phyloP scores from a whole-genome alignment of 1,140 invertebrate species.

The Saccostrea glomerata region DNA sequence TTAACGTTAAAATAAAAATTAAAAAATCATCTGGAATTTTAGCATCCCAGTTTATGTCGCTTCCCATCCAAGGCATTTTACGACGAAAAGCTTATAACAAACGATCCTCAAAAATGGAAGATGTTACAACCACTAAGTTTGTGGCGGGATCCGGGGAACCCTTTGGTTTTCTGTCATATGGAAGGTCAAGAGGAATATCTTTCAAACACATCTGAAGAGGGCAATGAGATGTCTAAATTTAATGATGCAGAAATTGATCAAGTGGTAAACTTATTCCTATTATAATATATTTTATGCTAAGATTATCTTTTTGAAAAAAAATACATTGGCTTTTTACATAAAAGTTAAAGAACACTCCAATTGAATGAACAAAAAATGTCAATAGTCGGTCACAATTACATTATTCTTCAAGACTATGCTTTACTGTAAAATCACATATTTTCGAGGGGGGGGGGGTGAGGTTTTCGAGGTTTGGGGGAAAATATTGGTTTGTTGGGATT shows the following conservation, averaged over 20 bases:
- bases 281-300: not conserved
- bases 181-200: slow-evolving; percentile 65
- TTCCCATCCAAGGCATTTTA: slow-evolving; percentile 73
- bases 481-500: no score
- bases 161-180: slow-evolving; percentile 66
- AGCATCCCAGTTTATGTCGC: slow-evolving; percentile 70
- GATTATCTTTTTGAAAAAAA: not conserved
- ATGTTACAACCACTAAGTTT: slow-evolving; percentile 38
- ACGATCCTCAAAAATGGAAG: slow-evolving; percentile 8
- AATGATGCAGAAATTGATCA: slow-evolving; percentile 63
- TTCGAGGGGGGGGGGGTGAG: no score
- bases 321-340: not conserved
- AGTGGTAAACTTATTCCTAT: slow-evolving; percentile 59
- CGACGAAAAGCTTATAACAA: slow-evolving; percentile 57
- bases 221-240: slow-evolving; percentile 68
- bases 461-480: no score
- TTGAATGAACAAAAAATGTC: no score
- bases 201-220: slow-evolving; percentile 63
- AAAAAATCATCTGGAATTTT: slow-evolving; percentile 44
- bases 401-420: no score
- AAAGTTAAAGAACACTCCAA: no score
- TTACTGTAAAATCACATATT: no score
- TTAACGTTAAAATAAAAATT: not conserved
- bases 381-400: no score
- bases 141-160: slow-evolving; percentile 43